These are phyloP conservation scores for Trichogramma pretiosum DNA, from an alignment of 1,140 invertebrate species.

Conservation along the genomic window DNA sequence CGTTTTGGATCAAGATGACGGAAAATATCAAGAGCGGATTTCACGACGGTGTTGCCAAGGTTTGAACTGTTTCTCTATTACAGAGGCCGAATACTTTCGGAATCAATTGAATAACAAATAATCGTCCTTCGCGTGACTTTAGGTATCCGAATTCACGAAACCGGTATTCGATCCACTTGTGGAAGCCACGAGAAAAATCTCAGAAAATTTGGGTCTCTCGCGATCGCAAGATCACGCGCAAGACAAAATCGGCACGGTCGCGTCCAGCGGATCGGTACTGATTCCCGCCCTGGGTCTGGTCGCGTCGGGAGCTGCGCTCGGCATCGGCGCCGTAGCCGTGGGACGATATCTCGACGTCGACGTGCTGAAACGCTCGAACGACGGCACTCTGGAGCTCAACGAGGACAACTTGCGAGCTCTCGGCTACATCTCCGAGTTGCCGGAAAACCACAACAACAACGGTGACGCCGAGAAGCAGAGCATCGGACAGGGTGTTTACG, in stretches of 20 bases:
- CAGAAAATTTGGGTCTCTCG: slow-evolving; percentile 61
- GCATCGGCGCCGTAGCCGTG: slow-evolving; percentile 67
- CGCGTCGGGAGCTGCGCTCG: slow-evolving; percentile 68
- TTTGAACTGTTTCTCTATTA: too few species aligned
- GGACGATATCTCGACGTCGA: slow-evolving; percentile 62
- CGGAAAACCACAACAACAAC: not conserved
- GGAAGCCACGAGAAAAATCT: slow-evolving; percentile 69
- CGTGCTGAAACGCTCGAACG: slow-evolving; percentile 47
- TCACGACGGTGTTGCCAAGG: slow-evolving; percentile 57
- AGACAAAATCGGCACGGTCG: slow-evolving; percentile 61
- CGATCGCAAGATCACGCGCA: slow-evolving; percentile 45
- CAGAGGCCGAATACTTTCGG: too few species aligned
- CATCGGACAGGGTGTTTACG: not conserved
- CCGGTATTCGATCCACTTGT: slow-evolving; percentile 64
- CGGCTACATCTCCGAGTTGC: not conserved
- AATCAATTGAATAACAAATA: too few species aligned
- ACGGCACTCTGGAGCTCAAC: slow-evolving; percentile 17
- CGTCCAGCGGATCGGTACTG: slow-evolving; percentile 49
- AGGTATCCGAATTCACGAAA: slow-evolving; percentile 55
- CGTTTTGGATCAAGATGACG: slow-evolving; percentile 63
- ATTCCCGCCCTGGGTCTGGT: slow-evolving; percentile 66
- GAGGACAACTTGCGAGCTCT: slow-evolving; percentile 52
- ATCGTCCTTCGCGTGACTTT: too few species aligned
- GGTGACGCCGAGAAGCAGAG: not conserved
- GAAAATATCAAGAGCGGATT: slow-evolving; percentile 64